A percentile compares a stretch with the other conserved stretches of the same genome.
These are phyloP conservation scores for Gobio gobio DNA, from an alignment of 2,113 vertebrate genomes.

Conservation along the genomic window DNA sequence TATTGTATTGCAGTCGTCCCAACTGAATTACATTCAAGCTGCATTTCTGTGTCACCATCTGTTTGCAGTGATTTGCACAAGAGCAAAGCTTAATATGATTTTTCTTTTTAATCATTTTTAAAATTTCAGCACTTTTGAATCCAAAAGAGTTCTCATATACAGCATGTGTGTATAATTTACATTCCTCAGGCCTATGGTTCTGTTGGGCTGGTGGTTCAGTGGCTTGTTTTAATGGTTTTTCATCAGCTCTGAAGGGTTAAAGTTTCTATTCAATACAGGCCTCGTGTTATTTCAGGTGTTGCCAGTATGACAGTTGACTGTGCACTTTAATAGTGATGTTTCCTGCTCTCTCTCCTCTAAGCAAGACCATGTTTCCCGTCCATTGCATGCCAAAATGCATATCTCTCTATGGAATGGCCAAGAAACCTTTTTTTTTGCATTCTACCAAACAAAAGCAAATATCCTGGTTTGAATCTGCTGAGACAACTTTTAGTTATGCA, in stretches of 20 bases:
- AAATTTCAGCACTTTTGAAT: not conserved
- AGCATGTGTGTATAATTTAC: not conserved
- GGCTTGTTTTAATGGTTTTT: not conserved
- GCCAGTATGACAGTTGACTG: constrained; percentile 59
- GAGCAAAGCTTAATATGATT: not conserved
- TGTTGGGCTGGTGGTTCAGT: not conserved
- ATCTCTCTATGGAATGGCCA: constrained; percentile 54
- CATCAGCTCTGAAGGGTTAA: constrained; percentile 19
- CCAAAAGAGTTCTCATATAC: not conserved
- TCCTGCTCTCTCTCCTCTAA: constrained; percentile 62
- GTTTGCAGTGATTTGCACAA: not conserved
- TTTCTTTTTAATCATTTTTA: not conserved
- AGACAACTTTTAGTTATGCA: constrained; percentile 12
- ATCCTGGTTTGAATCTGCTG: constrained; percentile 17
- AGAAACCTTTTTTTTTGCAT: constrained; percentile 40
- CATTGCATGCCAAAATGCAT: constrained; percentile 51
- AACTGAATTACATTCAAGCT: not conserved
- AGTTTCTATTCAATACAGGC: constrained; percentile 35
- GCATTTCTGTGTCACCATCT: not conserved
- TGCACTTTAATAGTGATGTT: constrained; percentile 45
- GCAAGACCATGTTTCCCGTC: constrained; percentile 58
- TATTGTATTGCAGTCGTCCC: not conserved
- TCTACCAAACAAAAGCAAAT: constrained; percentile 39
- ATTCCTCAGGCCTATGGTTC: not conserved
- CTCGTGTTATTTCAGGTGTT: constrained; percentile 76